phyloP scores from a whole-genome alignment of 1,140 invertebrate genomes.

The Lucilia sericata region DNA sequence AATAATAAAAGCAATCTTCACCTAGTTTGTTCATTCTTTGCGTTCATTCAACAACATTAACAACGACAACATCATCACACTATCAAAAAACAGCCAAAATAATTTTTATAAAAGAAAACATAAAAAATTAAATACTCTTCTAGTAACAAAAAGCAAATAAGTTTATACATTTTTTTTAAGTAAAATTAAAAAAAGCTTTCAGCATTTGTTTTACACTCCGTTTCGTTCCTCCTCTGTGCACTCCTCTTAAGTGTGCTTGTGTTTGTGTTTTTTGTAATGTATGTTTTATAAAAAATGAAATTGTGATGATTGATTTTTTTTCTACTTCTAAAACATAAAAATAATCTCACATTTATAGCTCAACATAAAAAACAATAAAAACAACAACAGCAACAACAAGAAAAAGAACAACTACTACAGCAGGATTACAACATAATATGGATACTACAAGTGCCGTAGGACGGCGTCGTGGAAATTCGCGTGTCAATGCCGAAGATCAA shows the following conservation, averaged over 20 bases:
- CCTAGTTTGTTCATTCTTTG: slow-evolving; percentile 17
- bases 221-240: not conserved
- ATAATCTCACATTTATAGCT: slow-evolving; percentile 19
- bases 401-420: not conserved
- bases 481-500: slow-evolving; percentile 86
- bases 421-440: slow-evolving; percentile 64
- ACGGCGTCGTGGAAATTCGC: slow-evolving; percentile 77
- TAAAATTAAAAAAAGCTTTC: not conserved
- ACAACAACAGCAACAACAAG: not conserved
- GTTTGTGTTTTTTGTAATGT: not conserved
- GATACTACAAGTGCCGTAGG: slow-evolving; percentile 75
- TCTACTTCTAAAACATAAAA: not conserved
- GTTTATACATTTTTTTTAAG: not conserved
- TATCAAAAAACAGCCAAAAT: not conserved
- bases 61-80: slow-evolving; percentile 15
- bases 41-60: not conserved
- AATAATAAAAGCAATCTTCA: slow-evolving; percentile 2
- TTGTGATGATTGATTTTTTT: slow-evolving; percentile 20
- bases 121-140: not conserved
- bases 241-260: not conserved
- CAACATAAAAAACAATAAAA: not conserved
- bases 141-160: not conserved
- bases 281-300: not conserved
- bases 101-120: not conserved
- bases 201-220: not conserved